Conservation (phyloP, 2,113 vertebrate genomes). For the Litocranius walleri region DNA sequence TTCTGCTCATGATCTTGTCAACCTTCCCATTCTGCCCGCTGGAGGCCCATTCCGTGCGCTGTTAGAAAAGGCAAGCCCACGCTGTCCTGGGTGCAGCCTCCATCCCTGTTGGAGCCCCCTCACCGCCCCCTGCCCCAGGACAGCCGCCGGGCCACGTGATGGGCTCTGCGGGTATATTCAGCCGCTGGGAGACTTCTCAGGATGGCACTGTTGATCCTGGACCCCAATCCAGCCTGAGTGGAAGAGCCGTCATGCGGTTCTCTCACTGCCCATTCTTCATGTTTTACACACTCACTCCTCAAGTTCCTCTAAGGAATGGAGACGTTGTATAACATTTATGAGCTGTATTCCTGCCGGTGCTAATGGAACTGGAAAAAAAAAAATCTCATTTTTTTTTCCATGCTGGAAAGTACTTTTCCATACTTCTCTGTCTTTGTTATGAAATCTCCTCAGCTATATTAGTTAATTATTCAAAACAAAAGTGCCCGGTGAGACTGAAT, state of each 20-base stretch:
- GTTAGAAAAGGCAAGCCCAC: not conserved
- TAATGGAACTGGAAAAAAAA: not conserved
- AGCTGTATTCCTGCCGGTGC: not conserved
- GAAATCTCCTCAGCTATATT: not conserved
- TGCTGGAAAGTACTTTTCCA: not conserved
- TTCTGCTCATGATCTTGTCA: not conserved
- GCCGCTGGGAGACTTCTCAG: conserved; percentile 42
- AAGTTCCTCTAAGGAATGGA: not conserved
- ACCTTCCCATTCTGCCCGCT: not conserved
- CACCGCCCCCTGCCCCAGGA: conserved; percentile 25
- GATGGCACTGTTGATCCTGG: not conserved
- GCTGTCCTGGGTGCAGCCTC: not conserved
- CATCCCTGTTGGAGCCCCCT: not conserved
- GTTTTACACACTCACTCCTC: not conserved
- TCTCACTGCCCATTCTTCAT: not conserved
- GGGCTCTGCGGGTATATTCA: not conserved
- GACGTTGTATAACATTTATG: not conserved
- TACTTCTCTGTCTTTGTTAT: not conserved
- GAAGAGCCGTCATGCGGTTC: not conserved
- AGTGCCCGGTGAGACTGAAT: not conserved
- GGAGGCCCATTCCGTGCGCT: fast-evolving
- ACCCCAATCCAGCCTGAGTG: not conserved
- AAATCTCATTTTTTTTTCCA: not conserved
- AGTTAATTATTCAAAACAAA: not conserved
- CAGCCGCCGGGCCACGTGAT: not conserved